Evolutionary conservation across 2,797 vertebrate species (phyloP), one percentile per base, ranked within the genome.

Genomic region (Ctenosaura bakeri): DNA sequence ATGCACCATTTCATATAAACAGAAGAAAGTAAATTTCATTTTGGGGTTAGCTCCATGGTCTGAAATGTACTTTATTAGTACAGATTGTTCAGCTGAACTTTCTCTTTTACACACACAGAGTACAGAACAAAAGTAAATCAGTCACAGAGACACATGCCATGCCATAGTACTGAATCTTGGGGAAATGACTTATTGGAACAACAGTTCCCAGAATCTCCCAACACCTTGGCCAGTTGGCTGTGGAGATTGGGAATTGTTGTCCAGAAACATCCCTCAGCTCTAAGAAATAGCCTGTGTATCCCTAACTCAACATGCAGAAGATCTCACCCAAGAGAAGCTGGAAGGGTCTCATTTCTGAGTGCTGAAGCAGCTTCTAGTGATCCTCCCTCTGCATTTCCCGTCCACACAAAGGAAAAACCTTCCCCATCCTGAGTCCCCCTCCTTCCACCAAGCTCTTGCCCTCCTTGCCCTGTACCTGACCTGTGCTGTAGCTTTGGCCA

Each of bases 401-500:
- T 29, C 26, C 50, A 54, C 46, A 26, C 5, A 52, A 8, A 66
- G 3, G 46, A 26, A 1, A 10, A 66, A 12, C 20, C 62, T 52
- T n/a, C 3, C 9, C 3, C 62, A 18, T 12, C 64, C 18, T 12
- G 32, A 2, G 18, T 18, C 52, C 69, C 88, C n/a, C 18, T 29
- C n/a, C 66, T 69, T n/a, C 76, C 54, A 46, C 42, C 52, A n/a
- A 14, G 82, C 86, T 62, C 4, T 1, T 12, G 1, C 5, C 26
- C 46, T 54, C 46, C 32, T 88, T 93, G 93, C 81, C 90, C 94
- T 80, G 0, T 1, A 2, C 14, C 64, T 91, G 59, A 93, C 79
- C 32, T 89, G 89, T 35, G 42, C 0, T 2, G 20, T 38, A 1
- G 83, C n/a, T 9, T 88, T 78, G 10, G 62, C 89, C 38, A 96